Conservation (phyloP, 1,140 invertebrate genomes). For the Riptortus pedestris region DNA sequence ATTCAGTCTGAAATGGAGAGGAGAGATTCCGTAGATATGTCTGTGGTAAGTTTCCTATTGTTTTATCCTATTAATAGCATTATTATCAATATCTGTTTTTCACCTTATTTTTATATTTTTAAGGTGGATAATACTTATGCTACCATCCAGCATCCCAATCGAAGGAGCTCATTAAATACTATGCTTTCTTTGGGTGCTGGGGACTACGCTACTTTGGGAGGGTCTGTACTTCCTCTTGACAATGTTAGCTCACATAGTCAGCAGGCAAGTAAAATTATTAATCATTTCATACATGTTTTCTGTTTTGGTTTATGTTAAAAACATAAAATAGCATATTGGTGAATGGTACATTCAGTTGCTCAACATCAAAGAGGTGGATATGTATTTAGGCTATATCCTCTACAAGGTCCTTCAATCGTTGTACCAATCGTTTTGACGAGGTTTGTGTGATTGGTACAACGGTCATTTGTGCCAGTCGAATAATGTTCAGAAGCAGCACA, state of each 20-base stretch:
- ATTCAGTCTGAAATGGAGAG: constrained; percentile 38
- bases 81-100: neutral
- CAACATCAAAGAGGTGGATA: too few relatives aligned
- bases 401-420: too few relatives aligned
- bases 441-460: too few relatives aligned
- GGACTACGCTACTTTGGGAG: constrained; percentile 60
- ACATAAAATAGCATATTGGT: too few relatives aligned
- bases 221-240: constrained; percentile 36
- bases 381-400: too few relatives aligned
- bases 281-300: neutral
- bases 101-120: constrained; percentile 12
- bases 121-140: constrained; percentile 72
- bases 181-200: constrained; percentile 40
- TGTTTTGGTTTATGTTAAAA: neutral
- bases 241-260: constrained; percentile 38
- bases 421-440: too few relatives aligned
- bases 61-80: constrained; percentile 28
- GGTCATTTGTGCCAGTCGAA: too few relatives aligned
- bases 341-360: too few relatives aligned
- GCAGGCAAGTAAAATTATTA: constrained; percentile 32
- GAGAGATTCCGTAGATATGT: constrained; percentile 41
- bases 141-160: constrained; percentile 63
- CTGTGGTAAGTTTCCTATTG: constrained; percentile 43
- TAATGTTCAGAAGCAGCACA: too few relatives aligned
- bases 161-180: constrained; percentile 39